These are phyloP conservation scores for Sarcophaga peregrina DNA, from an alignment of 1,140 invertebrate genomes.

Conservation along the genomic window DNA sequence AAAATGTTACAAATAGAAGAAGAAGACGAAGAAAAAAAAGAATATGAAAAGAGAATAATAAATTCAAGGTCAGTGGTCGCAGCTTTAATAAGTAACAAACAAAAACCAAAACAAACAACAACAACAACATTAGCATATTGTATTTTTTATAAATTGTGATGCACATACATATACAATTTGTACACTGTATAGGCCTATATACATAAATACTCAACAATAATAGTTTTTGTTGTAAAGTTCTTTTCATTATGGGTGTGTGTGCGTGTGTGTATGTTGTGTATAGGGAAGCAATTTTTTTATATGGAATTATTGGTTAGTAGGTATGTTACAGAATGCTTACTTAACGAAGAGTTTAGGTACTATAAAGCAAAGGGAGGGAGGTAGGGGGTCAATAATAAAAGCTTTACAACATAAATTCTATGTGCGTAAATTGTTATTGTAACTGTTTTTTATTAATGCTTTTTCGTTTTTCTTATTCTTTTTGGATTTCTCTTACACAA, in stretches of 20 bases:
- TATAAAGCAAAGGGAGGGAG: neutral
- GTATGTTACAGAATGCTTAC: neutral
- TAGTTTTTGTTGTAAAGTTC: constrained; percentile 13
- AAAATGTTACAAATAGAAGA: too few species aligned
- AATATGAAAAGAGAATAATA: too few species aligned
- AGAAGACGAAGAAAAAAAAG: too few species aligned
- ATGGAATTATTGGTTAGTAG: neutral
- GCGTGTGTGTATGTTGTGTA: neutral
- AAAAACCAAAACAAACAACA: neutral
- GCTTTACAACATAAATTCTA: constrained; percentile 11
- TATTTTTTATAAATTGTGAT: too few species aligned
- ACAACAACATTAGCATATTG: neutral
- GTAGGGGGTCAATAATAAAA: neutral
- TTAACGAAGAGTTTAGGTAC: neutral
- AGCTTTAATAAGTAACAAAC: neutral
- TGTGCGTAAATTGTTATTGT: constrained; percentile 33
- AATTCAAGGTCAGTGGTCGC: constrained; percentile 34
- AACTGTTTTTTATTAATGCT: constrained; percentile 8
- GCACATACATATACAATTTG: too few species aligned
- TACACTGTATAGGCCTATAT: too few species aligned
- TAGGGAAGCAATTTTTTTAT: neutral
- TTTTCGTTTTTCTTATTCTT: neutral
- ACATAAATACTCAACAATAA: too few species aligned
- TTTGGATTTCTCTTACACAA: neutral
- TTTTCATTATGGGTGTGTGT: neutral